Conservation (phyloP, 2,113 vertebrate genomes). For the Todiramphus saurophagus region DNA sequence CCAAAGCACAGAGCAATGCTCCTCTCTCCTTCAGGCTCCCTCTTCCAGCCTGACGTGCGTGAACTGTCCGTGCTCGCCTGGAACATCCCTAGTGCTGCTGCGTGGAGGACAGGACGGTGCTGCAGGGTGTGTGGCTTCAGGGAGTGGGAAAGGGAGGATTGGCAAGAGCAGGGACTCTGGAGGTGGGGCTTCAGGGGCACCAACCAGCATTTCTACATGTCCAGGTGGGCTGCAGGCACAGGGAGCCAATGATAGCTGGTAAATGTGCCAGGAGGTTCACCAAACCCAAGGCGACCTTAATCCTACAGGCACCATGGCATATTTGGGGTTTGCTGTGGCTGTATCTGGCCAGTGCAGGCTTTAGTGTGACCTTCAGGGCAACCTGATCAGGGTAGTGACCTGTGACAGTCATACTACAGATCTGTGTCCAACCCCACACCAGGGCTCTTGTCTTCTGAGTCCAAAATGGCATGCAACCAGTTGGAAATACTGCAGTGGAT, state of each 20-base stretch:
- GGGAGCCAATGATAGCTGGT: background rate
- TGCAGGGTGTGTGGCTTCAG: background rate
- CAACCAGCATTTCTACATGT: background rate
- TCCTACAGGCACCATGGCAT: background rate
- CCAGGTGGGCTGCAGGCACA: background rate
- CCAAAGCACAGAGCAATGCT: rapidly evolving
- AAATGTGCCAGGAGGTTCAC: background rate
- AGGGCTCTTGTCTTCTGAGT: background rate
- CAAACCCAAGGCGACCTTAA: background rate
- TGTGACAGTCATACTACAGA: background rate
- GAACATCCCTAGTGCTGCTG: background rate
- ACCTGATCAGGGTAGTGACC: background rate
- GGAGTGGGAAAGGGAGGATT: background rate
- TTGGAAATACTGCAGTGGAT: background rate
- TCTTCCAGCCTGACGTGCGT: background rate
- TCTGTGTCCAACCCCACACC: background rate
- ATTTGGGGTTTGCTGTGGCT: background rate
- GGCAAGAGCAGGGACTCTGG: background rate
- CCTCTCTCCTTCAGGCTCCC: background rate
- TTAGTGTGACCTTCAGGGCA: background rate
- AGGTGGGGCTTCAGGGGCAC: background rate
- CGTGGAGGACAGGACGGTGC: too few species aligned
- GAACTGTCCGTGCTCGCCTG: background rate
- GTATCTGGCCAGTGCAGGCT: background rate
- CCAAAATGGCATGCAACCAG: background rate